These are phyloP conservation scores for Drosophila parthenogenetica DNA, from an alignment of 2,888 invertebrate genomes.

Conservation along the genomic window DNA sequence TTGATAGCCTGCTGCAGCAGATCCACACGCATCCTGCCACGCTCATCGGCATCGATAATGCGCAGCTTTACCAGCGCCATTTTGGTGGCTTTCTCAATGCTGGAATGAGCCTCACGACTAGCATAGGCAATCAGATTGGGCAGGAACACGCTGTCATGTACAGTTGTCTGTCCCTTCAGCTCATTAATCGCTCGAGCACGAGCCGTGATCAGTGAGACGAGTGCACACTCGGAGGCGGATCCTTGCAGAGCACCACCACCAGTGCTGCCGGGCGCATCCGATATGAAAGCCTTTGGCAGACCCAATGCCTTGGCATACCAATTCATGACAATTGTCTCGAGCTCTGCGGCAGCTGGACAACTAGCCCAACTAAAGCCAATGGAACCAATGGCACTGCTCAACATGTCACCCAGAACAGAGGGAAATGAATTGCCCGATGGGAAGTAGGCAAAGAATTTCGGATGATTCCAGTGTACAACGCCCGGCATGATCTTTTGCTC, in stretches of 20 bases:
- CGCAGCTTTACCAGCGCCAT: constrained; percentile 90
- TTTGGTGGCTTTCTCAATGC: constrained; percentile 92
- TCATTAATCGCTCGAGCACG: constrained; percentile 89
- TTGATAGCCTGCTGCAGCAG: constrained; percentile 88
- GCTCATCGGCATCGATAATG: constrained; percentile 90
- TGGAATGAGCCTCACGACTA: constrained; percentile 90
- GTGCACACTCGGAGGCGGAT: constrained; percentile 93
- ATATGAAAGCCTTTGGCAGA: constrained; percentile 89
- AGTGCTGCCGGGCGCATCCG: constrained; percentile 84
- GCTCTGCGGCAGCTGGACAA: constrained; percentile 93
- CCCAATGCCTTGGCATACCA: constrained; percentile 92
- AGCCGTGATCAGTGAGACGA: constrained; percentile 92
- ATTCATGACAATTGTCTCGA: constrained; percentile 93
- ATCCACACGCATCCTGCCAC: constrained; percentile 88
- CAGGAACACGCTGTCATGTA: constrained; percentile 89
- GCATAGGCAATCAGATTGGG: constrained; percentile 92
- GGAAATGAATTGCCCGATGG: constrained; percentile 96
- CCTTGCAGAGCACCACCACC: constrained; percentile 94
- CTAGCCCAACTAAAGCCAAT: constrained; percentile 98
- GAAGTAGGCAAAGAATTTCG: constrained; percentile 96
- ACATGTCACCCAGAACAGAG: constrained; percentile 95
- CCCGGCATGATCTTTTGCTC: constrained; percentile 93
- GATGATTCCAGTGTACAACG: constrained; percentile 97
- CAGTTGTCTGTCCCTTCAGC: constrained; percentile 86
- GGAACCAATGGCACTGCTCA: constrained; percentile 94